Conservation (phyloP, 2,797 vertebrate species). For the Hydrolagus colliei region DNA sequence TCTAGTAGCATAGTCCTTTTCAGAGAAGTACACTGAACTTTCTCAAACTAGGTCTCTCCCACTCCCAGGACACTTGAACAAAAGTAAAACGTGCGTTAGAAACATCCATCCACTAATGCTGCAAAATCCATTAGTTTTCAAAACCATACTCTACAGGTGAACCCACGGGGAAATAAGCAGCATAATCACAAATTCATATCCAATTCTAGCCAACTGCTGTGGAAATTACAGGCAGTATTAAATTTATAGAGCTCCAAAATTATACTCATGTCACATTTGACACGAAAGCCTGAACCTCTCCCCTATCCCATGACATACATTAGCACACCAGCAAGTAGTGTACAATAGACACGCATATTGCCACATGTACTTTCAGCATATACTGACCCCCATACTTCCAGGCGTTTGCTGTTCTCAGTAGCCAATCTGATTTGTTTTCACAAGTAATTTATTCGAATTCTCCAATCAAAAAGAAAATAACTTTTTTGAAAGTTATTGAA, state of each 20-base stretch:
- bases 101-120: not conserved
- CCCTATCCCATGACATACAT: not conserved
- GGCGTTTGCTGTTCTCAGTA: no score
- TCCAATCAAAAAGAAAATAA: no score
- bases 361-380: not conserved
- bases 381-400: not conserved
- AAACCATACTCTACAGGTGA: not conserved
- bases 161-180: not conserved
- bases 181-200: not conserved
- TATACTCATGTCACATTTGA: not conserved
- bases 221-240: constrained; percentile 3
- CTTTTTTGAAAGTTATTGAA: no score
- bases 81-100: not conserved
- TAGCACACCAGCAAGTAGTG: not conserved
- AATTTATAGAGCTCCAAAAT: not conserved
- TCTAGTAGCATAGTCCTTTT: no score
- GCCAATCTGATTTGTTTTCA: not conserved
- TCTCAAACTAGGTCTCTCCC: not conserved
- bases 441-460: no score
- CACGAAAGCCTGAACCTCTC: not conserved
- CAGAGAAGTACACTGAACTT: not conserved
- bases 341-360: not conserved
- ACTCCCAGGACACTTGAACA: not conserved
- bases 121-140: not conserved
- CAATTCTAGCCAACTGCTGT: not conserved